Evolutionary conservation across 2,113 vertebrate genomes (phyloP).

Genomic region (Eptatretus burgeri): DNA sequence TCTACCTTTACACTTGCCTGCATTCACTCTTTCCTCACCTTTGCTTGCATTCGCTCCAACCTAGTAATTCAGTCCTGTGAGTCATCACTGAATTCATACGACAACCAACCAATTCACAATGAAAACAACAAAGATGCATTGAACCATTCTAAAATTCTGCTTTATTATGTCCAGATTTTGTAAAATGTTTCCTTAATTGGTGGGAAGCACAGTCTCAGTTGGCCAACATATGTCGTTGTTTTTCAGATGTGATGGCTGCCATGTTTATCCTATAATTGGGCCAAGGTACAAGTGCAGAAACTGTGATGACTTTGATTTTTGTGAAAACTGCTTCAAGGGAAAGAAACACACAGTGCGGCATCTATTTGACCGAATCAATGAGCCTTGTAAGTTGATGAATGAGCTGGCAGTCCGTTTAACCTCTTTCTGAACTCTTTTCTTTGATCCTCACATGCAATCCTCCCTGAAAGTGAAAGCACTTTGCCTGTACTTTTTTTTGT

Average conservation of each 20-base stretch:
- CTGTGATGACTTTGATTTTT: conserved; percentile 93
- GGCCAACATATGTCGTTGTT: background rate
- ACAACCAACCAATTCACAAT: no score
- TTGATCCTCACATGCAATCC: background rate
- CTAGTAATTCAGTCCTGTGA: no score
- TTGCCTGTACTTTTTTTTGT: background rate
- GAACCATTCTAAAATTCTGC: no score
- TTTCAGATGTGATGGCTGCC: conserved; percentile 73
- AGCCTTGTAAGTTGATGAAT: conserved; percentile 29
- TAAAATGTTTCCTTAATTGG: no score
- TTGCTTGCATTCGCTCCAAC: no score
- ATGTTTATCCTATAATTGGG: conserved; percentile 92
- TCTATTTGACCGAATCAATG: conserved; percentile 79
- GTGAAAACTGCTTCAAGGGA: conserved; percentile 82
- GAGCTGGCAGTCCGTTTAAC: no score
- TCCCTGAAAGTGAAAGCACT: background rate
- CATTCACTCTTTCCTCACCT: no score
- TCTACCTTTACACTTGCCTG: no score
- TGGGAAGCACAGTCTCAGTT: background rate
- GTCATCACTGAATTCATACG: no score
- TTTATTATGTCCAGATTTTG: no score
- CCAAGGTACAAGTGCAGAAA: conserved; percentile 79
- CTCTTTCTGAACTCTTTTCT: background rate
- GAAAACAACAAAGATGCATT: no score
- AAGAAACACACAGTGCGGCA: conserved; percentile 65